phyloP scores from a whole-genome alignment of 2,113 vertebrate genomes.

The Odocoileus virginianus region DNA sequence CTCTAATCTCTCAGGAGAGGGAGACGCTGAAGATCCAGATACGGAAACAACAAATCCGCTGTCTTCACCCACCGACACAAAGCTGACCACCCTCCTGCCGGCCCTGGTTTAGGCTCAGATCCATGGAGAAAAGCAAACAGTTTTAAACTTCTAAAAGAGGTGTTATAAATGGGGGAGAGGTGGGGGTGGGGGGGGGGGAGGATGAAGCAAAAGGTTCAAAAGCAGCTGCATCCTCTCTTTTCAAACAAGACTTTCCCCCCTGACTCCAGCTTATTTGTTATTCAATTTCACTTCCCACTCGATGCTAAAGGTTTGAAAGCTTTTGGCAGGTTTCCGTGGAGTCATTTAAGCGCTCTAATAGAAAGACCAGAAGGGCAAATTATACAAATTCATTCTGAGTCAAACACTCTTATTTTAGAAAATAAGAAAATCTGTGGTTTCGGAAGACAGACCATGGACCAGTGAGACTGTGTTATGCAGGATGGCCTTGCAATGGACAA shows the following conservation, averaged over 20 bases:
- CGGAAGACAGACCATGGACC: conserved; percentile 14
- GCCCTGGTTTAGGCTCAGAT: background rate
- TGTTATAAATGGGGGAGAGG: conserved; percentile 41
- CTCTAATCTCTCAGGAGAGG: background rate
- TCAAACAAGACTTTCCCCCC: conserved; percentile 36
- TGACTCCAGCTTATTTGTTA: conserved; percentile 67
- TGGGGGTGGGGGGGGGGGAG: background rate
- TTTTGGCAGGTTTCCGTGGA: conserved; percentile 70
- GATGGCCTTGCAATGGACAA: background rate
- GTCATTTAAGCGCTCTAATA: conserved; percentile 70
- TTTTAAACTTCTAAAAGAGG: conserved; percentile 36
- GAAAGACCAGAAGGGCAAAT: conserved; percentile 73
- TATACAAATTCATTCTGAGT: conserved; percentile 71
- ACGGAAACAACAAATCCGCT: background rate
- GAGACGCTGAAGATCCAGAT: background rate
- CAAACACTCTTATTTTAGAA: conserved; percentile 56
- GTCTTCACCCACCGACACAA: background rate
- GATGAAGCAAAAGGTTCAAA: conserved; percentile 46
- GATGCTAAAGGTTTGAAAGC: conserved; percentile 65
- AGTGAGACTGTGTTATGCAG: background rate
- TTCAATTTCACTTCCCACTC: conserved; percentile 67
- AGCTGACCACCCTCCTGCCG: background rate
- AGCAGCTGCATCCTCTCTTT: conserved; percentile 39
- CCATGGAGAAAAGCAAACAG: conserved; percentile 43
- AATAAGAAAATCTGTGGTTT: conserved; percentile 43